Conservation (phyloP, 2,113 vertebrate genomes). For the Labeo rohita region DNA sequence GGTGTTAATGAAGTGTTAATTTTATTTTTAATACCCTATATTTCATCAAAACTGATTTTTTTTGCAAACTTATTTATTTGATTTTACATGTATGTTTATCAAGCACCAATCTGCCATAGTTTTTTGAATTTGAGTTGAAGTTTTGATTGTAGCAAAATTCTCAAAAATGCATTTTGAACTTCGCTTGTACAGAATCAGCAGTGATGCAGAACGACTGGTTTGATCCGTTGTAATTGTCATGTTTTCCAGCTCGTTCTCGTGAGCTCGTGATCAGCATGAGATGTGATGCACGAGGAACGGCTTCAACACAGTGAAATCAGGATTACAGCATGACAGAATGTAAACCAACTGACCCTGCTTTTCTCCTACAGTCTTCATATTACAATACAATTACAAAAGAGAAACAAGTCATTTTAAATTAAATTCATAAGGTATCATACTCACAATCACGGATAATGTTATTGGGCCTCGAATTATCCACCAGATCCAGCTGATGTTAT, state of each 20-base stretch:
- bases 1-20: neutral
- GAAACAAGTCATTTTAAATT: neutral
- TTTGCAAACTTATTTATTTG: too few species aligned
- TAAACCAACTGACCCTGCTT: neutral
- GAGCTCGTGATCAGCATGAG: constrained; percentile 22
- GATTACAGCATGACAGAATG: neutral
- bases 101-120: too few species aligned
- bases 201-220: neutral
- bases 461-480: constrained; percentile 95
- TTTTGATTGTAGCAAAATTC: too few species aligned
- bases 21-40: neutral
- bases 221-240: neutral
- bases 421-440: constrained; percentile 57
- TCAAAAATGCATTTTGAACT: neutral
- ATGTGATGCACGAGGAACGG: neutral
- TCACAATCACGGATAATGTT: constrained; percentile 85
- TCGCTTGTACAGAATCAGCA: too few species aligned
- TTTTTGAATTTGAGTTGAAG: too few species aligned
- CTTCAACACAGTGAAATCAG: neutral
- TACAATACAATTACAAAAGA: neutral
- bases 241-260: neutral
- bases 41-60: too few species aligned
- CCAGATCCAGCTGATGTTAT: constrained; percentile 84
- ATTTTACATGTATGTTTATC: too few species aligned
- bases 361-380: constrained; percentile 1